Conservation (phyloP, 1,140 invertebrate species). For the Drosophila kohkoa region DNA sequence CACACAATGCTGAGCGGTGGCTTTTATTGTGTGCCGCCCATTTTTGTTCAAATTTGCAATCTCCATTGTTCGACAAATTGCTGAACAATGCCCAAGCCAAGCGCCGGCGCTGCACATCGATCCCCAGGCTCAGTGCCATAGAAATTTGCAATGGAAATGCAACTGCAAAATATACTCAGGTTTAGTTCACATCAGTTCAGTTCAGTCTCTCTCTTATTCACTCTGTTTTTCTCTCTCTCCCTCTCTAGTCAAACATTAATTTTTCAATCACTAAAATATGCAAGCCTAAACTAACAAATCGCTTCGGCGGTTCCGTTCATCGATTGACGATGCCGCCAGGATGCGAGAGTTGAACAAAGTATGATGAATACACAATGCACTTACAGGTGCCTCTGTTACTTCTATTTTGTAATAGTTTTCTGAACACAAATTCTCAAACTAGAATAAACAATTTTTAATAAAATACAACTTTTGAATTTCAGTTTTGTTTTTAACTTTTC, state of each 20-base stretch:
- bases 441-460: too few relatives aligned
- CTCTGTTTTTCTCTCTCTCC: too few relatives aligned
- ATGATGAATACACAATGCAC: background rate
- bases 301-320: constrained; percentile 10
- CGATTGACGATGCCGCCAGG: constrained; percentile 4
- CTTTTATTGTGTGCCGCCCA: constrained; percentile 70
- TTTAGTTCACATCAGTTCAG: background rate
- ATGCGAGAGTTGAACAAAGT: too few relatives aligned
- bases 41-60: constrained; percentile 13
- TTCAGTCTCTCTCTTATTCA: too few relatives aligned
- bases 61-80: constrained; percentile 69
- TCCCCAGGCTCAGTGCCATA: background rate
- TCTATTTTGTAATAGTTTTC: too few relatives aligned
- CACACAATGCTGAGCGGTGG: constrained; percentile 53
- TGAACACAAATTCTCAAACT: too few relatives aligned
- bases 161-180: background rate
- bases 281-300: constrained; percentile 37
- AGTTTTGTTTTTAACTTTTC: too few relatives aligned
- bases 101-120: constrained; percentile 67
- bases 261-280: constrained; percentile 63
- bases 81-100: constrained; percentile 65
- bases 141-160: too few relatives aligned
- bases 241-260: constrained; percentile 37
- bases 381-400: background rate
- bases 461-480: too few relatives aligned